A percentile compares a stretch with the other conserved stretches of the same genome.
Conservation (phyloP, 2,888 invertebrate species). For the Eumerus sabulonum region DNA sequence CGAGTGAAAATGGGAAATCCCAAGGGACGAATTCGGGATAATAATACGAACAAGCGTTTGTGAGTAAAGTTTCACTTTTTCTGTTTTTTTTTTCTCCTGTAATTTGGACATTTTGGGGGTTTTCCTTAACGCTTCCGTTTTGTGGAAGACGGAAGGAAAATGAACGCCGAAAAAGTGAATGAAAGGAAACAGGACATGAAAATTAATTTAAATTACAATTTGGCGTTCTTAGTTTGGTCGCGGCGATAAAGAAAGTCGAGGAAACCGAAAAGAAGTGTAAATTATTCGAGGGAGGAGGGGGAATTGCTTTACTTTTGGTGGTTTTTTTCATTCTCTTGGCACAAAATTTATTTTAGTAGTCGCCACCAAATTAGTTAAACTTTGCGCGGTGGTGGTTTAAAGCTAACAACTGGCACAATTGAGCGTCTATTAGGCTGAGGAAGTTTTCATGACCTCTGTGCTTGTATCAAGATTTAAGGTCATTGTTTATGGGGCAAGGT, state of each 20-base stretch:
- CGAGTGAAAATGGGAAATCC: slow-evolving; percentile 46
- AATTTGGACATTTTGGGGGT: no score
- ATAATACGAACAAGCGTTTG: slow-evolving; percentile 55
- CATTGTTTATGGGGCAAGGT: no score
- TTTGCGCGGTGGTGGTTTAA: no score
- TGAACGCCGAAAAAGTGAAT: background rate
- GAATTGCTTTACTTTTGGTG: background rate
- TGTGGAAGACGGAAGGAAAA: slow-evolving; percentile 12
- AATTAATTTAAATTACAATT: slow-evolving; percentile 69
- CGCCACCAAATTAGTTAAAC: no score
- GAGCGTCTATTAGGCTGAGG: no score
- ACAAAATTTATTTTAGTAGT: no score
- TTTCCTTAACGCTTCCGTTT: slow-evolving; percentile 49
- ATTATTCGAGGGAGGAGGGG: slow-evolving; percentile 27
- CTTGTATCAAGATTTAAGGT: no score
- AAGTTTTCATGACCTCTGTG: no score
- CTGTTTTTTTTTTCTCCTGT: no score
- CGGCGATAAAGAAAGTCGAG: slow-evolving; percentile 24
- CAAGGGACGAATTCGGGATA: slow-evolving; percentile 63
- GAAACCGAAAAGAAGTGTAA: slow-evolving; percentile 10
- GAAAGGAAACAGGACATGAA: slow-evolving; percentile 41
- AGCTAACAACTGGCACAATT: no score
- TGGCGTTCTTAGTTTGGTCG: slow-evolving; percentile 54
- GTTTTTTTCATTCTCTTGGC: background rate
- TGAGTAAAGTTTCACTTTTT: slow-evolving; percentile 35